Evolutionary conservation across 1,140 invertebrate species (phyloP).

Genomic region (Eurytemora carolleeae): DNA sequence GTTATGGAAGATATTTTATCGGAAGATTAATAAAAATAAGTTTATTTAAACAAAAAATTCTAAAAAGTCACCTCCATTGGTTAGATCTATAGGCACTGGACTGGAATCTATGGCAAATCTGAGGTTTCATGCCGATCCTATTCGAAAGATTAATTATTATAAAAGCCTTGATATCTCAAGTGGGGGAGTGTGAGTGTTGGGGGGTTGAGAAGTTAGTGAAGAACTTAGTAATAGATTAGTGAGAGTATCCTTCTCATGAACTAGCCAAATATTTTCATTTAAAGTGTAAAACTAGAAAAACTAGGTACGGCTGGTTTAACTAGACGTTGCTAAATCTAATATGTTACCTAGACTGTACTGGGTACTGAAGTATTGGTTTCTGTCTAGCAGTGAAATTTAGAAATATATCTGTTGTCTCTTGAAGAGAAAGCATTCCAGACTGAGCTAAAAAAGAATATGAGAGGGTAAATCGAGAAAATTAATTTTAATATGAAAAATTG

Average conservation of each 20-base stretch:
- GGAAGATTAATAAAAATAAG: too few species aligned
- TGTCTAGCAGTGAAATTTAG: constrained; percentile 37
- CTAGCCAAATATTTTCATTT: too few species aligned
- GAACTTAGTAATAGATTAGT: neutral
- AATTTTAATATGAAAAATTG: too few species aligned
- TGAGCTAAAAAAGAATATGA: constrained; percentile 41
- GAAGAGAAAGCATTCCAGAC: constrained; percentile 59
- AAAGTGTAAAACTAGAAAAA: too few species aligned
- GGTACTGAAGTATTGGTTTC: constrained; percentile 55
- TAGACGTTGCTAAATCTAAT: too few species aligned
- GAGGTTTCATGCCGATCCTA: constrained; percentile 21
- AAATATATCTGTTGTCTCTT: constrained; percentile 81
- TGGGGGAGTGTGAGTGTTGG: too few species aligned
- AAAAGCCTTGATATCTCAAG: neutral
- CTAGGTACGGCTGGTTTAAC: too few species aligned
- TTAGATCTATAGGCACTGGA: constrained; percentile 88
- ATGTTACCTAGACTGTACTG: constrained; percentile 49
- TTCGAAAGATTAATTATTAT: too few species aligned
- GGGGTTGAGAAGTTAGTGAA: neutral
- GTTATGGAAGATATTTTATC: too few species aligned
- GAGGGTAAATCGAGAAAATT: too few species aligned
- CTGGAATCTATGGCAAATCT: constrained; percentile 81
- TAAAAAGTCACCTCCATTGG: constrained; percentile 44
- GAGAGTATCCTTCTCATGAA: neutral
- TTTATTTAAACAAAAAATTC: neutral